Conservation (phyloP, 2,113 vertebrate species). For the Pagrus major region DNA sequence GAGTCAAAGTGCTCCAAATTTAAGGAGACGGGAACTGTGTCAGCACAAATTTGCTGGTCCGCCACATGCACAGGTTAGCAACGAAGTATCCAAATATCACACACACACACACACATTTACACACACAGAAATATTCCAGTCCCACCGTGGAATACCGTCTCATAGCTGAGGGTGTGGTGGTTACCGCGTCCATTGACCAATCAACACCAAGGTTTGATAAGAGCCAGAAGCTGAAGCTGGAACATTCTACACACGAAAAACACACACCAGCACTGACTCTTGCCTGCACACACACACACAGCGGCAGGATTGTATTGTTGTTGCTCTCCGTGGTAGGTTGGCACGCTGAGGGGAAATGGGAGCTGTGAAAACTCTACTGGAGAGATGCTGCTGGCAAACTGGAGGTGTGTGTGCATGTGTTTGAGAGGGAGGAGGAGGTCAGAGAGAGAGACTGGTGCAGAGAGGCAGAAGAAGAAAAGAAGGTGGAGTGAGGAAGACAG, state of each 20-base stretch:
- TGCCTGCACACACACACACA: constrained; percentile 21
- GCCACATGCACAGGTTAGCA: constrained; percentile 10
- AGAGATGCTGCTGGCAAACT: constrained; percentile 69
- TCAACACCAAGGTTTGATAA: constrained; percentile 76
- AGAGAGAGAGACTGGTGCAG: no score
- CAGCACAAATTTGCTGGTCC: constrained; percentile 33
- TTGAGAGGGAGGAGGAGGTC: not conserved
- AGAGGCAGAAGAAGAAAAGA: constrained; percentile 15
- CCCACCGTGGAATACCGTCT: constrained; percentile 60
- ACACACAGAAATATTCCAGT: constrained; percentile 54
- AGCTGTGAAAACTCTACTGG: constrained; percentile 73
- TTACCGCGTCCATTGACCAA: constrained; percentile 60
- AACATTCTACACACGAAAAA: constrained; percentile 24
- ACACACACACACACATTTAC: constrained; percentile 8
- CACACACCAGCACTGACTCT: not conserved
- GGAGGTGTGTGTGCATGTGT: constrained; percentile 43
- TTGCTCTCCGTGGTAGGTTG: constrained; percentile 62
- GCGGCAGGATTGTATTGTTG: constrained; percentile 69
- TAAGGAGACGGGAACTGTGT: constrained; percentile 33
- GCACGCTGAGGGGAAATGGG: constrained; percentile 65
- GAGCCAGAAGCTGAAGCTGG: constrained; percentile 65
- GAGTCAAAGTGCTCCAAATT: constrained; percentile 32
- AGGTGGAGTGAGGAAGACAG: constrained; percentile 12
- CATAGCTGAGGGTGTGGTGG: constrained; percentile 69
- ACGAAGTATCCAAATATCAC: constrained; percentile 14